These are phyloP conservation scores for Nasonia oneida DNA, from an alignment of 2,888 invertebrate genomes.

Conservation along the genomic window DNA sequence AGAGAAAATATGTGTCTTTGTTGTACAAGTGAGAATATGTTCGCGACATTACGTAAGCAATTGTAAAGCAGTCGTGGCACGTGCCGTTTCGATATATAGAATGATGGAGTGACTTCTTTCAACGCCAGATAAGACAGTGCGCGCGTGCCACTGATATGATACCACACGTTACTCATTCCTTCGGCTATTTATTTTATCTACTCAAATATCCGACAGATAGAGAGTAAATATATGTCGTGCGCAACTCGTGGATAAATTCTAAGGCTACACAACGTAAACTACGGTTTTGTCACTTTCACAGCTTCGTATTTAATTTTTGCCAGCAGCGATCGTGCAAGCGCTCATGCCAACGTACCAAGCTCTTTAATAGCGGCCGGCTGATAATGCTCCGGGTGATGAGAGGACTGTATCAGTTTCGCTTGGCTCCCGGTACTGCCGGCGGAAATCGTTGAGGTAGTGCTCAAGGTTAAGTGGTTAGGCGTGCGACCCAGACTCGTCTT, in stretches of 20 bases:
- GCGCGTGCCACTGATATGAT: conserved; percentile 1
- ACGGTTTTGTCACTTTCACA: not conserved
- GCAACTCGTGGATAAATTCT: not conserved
- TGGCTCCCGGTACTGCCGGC: conserved; percentile 96
- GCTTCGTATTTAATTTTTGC: not conserved
- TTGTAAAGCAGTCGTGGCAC: not conserved
- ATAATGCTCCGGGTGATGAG: conserved; percentile 95
- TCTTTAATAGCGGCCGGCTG: conserved; percentile 93
- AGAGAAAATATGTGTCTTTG: not conserved
- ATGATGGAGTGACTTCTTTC: not conserved
- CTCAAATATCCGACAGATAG: not conserved
- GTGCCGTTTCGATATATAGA: not conserved
- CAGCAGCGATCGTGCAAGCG: not conserved
- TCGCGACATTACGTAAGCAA: not conserved
- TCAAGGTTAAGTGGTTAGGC: conserved; percentile 94
- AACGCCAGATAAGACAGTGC: not conserved
- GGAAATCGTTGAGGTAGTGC: conserved; percentile 95
- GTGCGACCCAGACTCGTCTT: conserved; percentile 90
- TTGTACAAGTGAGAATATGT: not conserved
- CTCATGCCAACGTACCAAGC: conserved; percentile 86
- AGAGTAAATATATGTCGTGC: not conserved
- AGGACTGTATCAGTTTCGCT: conserved; percentile 95
- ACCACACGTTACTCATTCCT: not conserved
- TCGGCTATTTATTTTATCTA: conserved; percentile 2
- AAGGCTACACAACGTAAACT: not conserved